A percentile compares a stretch with the other conserved stretches of the same genome.
phyloP scores from a whole-genome alignment of 2,888 invertebrate species.

The Mayetiola destructor region DNA sequence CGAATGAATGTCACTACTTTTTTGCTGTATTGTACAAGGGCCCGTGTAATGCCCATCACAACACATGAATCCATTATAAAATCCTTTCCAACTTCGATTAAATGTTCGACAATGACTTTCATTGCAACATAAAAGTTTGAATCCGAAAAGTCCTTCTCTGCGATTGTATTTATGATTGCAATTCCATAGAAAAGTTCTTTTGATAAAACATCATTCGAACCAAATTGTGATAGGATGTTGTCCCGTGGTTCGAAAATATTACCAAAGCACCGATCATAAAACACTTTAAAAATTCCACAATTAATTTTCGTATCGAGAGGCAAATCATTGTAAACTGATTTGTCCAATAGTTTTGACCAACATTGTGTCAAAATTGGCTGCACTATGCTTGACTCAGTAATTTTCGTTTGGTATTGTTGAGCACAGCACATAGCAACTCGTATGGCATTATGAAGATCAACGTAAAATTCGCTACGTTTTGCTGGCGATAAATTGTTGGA shows the following conservation, averaged over 20 bases:
- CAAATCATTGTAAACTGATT: constrained; percentile 31
- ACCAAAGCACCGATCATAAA: constrained; percentile 35
- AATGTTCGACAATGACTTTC: constrained; percentile 18
- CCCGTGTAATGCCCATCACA: constrained; percentile 26
- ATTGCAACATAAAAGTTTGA: neutral
- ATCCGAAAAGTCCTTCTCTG: neutral
- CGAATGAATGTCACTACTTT: constrained; percentile 4
- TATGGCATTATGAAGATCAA: constrained; percentile 34
- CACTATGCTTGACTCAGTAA: constrained; percentile 16
- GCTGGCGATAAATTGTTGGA: constrained; percentile 26
- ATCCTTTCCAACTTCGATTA: constrained; percentile 22
- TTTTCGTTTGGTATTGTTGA: constrained; percentile 27
- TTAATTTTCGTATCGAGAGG: constrained; percentile 53
- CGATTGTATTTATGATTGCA: neutral
- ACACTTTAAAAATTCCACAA: constrained; percentile 42
- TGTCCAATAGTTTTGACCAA: constrained; percentile 28
- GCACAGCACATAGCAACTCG: constrained; percentile 32
- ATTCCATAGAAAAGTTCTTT: neutral
- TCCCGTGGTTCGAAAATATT: constrained; percentile 18
- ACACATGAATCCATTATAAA: constrained; percentile 25
- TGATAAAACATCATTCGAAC: neutral
- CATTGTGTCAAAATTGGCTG: constrained; percentile 24
- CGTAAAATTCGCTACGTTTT: constrained; percentile 28
- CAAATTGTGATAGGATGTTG: neutral
- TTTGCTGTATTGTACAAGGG: constrained; percentile 25